These are phyloP conservation scores for Astur gentilis DNA, from an alignment of 2,113 vertebrate genomes.

Conservation along the genomic window DNA sequence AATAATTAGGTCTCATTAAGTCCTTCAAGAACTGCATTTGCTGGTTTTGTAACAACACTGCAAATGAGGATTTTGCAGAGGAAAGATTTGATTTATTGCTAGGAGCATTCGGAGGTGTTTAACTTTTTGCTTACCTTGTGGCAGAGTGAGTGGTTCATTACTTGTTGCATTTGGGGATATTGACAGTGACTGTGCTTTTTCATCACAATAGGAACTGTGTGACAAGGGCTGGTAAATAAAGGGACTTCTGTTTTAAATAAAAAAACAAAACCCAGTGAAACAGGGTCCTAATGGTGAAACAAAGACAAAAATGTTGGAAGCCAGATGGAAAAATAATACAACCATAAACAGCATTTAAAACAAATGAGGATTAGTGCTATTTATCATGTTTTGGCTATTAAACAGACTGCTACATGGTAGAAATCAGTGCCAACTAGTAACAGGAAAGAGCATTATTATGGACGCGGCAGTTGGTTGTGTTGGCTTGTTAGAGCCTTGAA, in stretches of 20 bases:
- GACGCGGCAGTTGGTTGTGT: neutral
- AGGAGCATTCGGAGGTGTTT: neutral
- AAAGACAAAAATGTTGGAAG: neutral
- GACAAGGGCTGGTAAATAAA: neutral
- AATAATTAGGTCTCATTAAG: neutral
- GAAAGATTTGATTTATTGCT: neutral
- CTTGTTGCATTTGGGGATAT: neutral
- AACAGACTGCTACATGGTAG: neutral
- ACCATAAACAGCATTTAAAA: neutral
- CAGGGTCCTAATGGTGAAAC: neutral
- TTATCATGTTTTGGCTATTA: neutral
- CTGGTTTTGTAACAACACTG: neutral
- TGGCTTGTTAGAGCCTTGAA: constrained; percentile 3
- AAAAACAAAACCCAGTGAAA: neutral
- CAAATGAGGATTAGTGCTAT: neutral
- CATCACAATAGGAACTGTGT: neutral
- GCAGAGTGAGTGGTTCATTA: neutral
- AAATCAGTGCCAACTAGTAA: neutral
- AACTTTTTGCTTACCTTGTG: neutral
- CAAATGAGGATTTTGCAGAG: neutral
- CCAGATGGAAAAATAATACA: neutral
- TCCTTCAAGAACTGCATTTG: neutral
- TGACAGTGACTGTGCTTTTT: neutral
- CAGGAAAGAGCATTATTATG: neutral
- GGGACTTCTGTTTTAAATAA: neutral